phyloP scores from a whole-genome alignment of 2,113 vertebrate genomes.

The Rissa tridactyla region DNA sequence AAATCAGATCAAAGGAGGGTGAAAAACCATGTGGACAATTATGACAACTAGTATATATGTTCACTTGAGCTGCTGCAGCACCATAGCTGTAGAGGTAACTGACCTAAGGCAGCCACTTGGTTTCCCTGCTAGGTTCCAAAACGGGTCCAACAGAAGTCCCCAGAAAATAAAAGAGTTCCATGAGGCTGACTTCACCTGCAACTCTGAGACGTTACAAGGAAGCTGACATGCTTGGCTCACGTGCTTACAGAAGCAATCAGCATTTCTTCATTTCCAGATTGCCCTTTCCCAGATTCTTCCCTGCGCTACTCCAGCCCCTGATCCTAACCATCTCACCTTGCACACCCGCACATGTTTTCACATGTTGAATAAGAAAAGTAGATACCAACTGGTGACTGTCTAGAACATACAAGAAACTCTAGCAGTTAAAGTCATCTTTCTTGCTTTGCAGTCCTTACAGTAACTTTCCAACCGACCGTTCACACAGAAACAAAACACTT shows the following conservation, averaged over 20 bases:
- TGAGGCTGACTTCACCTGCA: background rate
- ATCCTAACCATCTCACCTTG: background rate
- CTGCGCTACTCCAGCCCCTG: background rate
- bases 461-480: background rate
- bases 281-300: background rate
- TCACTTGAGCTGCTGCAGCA: background rate
- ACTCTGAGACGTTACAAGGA: background rate
- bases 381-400: background rate
- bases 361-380: background rate
- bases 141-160: background rate
- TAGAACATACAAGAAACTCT: background rate
- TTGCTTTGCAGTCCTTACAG: background rate
- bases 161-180: background rate
- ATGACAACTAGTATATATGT: background rate
- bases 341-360: fast-evolving
- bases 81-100: background rate
- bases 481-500: background rate
- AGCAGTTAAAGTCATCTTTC: background rate
- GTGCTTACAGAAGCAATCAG: background rate
- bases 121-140: background rate
- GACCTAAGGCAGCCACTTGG: background rate
- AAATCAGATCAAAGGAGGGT: background rate
- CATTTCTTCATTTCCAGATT: background rate
- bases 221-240: background rate
- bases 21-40: background rate